These are phyloP conservation scores for Planococcus citri DNA, from an alignment of 1,140 invertebrate genomes.

Conservation along the genomic window DNA sequence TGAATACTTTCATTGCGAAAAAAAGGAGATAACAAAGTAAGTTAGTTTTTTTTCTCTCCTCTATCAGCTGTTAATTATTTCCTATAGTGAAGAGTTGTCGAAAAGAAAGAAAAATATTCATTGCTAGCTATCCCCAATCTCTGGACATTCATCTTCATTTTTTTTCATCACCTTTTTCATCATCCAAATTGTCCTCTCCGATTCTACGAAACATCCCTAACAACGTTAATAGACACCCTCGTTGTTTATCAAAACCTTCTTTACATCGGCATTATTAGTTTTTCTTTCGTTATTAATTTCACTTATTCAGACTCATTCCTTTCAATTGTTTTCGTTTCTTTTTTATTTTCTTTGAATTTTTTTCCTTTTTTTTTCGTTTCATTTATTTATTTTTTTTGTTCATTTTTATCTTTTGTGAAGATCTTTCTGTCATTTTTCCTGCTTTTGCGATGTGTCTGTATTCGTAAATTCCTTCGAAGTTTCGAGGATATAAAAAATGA, in stretches of 20 bases:
- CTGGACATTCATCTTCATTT: conserved; percentile 14
- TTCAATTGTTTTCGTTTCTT: conserved; percentile 18
- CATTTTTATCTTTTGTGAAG: no score
- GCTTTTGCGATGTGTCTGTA: no score
- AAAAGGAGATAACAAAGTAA: conserved; percentile 10
- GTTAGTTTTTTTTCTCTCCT: conserved; percentile 1
- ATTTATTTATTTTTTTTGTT: not conserved
- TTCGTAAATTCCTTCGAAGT: no score
- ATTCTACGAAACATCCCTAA: conserved; percentile 8
- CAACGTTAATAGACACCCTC: conserved; percentile 17
- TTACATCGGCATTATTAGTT: conserved; percentile 17
- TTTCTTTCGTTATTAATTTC: conserved; percentile 19
- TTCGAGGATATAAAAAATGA: no score
- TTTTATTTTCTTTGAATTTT: conserved; percentile 16
- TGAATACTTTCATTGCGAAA: conserved; percentile 1
- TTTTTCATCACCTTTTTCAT: conserved; percentile 18
- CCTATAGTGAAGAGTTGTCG: conserved; percentile 18
- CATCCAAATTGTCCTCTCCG: conserved; percentile 5
- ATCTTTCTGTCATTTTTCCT: no score
- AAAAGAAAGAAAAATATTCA: conserved; percentile 15
- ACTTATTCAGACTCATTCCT: conserved; percentile 18
- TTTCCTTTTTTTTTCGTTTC: not conserved
- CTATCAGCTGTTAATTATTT: conserved; percentile 20
- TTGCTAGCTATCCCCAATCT: conserved; percentile 12
- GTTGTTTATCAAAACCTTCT: conserved; percentile 13